Evolutionary conservation across 2,113 vertebrate genomes (phyloP).

Genomic region (Alces alces): DNA sequence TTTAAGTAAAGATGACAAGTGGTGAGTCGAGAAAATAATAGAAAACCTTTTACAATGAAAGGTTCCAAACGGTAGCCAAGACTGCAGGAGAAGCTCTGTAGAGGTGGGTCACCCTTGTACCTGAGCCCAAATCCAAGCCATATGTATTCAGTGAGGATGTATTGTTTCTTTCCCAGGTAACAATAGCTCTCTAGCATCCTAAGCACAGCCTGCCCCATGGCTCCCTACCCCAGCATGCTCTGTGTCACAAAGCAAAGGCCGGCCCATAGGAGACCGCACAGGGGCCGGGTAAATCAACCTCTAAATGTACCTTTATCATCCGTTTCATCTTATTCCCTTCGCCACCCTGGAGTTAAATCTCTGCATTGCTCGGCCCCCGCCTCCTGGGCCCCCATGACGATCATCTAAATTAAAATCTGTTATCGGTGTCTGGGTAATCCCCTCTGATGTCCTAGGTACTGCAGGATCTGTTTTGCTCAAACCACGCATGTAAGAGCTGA

Average conservation of each 20-base stretch:
- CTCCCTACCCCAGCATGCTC: not conserved
- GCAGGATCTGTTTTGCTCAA: slow-evolving; percentile 76
- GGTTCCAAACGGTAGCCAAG: not conserved
- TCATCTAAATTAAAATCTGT: slow-evolving; percentile 87
- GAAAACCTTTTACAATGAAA: not conserved
- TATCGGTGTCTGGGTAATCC: slow-evolving; percentile 81
- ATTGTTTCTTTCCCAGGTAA: not conserved
- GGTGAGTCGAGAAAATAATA: not conserved
- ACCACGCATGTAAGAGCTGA: slow-evolving; percentile 73
- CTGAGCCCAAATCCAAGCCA: not conserved
- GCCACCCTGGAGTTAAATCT: slow-evolving; percentile 56
- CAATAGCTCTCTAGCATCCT: not conserved
- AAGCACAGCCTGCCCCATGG: not conserved
- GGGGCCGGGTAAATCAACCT: slow-evolving; percentile 54
- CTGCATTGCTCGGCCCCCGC: slow-evolving; percentile 41
- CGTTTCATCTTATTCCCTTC: slow-evolving; percentile 56
- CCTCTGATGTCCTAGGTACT: slow-evolving; percentile 79
- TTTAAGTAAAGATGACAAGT: not conserved
- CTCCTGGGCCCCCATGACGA: slow-evolving; percentile 60
- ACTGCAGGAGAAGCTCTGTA: not conserved
- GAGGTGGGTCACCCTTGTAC: no score
- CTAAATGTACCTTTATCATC: slow-evolving; percentile 63
- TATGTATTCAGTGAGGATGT: not conserved
- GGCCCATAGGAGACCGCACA: not conserved
- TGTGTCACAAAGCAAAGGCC: not conserved